Evolutionary conservation across 2,888 invertebrate species (phyloP).

Genomic region (Oxystoma pomonae): DNA sequence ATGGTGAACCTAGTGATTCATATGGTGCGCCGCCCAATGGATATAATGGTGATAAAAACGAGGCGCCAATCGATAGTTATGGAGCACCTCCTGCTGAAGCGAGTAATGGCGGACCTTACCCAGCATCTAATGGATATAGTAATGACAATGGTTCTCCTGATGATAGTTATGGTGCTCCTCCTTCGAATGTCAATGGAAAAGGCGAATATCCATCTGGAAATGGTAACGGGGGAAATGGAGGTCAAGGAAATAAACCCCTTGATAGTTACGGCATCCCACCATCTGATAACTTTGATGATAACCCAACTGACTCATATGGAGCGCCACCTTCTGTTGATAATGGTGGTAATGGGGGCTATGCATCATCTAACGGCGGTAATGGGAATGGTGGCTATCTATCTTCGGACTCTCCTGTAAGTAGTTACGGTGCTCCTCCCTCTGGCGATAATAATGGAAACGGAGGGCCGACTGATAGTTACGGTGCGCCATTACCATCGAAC

Average conservation of each 20-base stretch:
- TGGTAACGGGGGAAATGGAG: constrained; percentile 1
- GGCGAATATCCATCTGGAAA: background rate
- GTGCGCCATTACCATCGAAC: too few relatives aligned
- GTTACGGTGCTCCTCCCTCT: background rate
- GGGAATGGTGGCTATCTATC: background rate
- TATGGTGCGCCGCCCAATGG: background rate
- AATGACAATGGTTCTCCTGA: background rate
- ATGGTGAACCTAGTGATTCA: background rate
- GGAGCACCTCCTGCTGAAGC: background rate
- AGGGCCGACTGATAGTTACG: background rate
- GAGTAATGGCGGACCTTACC: constrained; percentile 1
- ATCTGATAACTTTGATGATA: background rate
- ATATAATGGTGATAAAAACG: background rate
- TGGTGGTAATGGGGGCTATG: background rate
- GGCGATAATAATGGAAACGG: background rate
- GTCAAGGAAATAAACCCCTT: background rate
- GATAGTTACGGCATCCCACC: background rate
- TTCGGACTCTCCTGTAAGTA: background rate
- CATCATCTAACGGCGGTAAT: background rate
- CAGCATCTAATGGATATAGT: background rate
- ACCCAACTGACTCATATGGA: background rate
- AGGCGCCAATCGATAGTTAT: background rate
- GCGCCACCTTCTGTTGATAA: background rate
- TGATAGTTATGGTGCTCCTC: background rate
- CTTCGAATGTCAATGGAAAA: background rate